Evolutionary conservation across 2,797 vertebrate species (phyloP).

Genomic region (Acanthornis magna): DNA sequence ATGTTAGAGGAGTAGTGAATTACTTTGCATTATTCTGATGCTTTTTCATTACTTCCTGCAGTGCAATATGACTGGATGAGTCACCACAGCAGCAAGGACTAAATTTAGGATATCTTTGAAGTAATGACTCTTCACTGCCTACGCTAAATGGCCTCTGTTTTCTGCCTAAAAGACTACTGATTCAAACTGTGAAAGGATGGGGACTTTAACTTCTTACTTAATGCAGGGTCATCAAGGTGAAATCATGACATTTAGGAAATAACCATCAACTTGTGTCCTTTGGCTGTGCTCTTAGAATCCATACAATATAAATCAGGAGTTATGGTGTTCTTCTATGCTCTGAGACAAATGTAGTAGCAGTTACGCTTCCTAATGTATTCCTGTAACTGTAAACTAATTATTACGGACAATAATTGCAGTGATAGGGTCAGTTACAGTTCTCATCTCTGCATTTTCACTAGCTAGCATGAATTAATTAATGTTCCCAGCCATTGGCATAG

Average conservation of each 20-base stretch:
- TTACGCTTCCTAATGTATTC: background rate
- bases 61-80: background rate
- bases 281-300: background rate
- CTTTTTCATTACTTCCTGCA: conserved; percentile 4
- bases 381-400: conserved; percentile 1
- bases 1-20: background rate
- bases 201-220: background rate
- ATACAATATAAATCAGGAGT: background rate
- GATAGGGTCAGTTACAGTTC: background rate
- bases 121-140: background rate
- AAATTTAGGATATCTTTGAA: conserved; percentile 32
- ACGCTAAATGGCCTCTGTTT: background rate
- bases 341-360: background rate
- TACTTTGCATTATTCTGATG: background rate
- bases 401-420: conserved; percentile 4
- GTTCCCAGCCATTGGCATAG: background rate
- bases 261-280: background rate
- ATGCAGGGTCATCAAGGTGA: background rate
- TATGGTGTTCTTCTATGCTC: background rate
- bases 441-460: background rate
- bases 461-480: background rate
- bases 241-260: background rate
- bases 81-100: conserved; percentile 15
- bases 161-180: background rate
- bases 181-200: background rate